phyloP scores from a whole-genome alignment of 2,113 vertebrate genomes.

The Nibea albiflora region DNA sequence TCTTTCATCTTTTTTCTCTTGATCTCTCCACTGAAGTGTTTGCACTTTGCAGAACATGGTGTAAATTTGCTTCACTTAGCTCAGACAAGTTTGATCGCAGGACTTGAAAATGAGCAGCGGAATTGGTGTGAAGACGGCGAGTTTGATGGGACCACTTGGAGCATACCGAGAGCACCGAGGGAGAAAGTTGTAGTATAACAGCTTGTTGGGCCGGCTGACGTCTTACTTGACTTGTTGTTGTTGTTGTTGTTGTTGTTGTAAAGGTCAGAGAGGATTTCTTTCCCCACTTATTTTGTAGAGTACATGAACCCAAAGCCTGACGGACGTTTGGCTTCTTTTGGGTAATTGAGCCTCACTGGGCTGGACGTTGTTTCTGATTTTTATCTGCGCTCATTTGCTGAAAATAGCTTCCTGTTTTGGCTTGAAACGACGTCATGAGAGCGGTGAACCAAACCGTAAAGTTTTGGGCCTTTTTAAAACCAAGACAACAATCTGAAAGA shows the following conservation, averaged over 20 bases:
- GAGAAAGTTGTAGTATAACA: background rate
- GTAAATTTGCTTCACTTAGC: conserved; percentile 26
- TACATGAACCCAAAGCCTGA: background rate
- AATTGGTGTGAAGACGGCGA: background rate
- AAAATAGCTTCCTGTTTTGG: too few species aligned
- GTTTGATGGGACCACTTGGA: conserved; percentile 16
- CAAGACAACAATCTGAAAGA: too few species aligned
- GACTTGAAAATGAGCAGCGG: conserved; percentile 7
- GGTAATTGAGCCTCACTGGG: background rate
- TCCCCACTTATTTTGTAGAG: background rate
- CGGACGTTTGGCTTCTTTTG: background rate
- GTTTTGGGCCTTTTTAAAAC: too few species aligned
- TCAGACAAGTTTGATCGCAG: conserved; percentile 17
- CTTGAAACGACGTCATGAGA: too few species aligned
- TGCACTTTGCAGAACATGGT: conserved; percentile 41
- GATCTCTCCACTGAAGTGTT: conserved; percentile 41
- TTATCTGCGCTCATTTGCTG: too few species aligned
- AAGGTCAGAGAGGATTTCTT: background rate
- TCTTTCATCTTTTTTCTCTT: conserved; percentile 51
- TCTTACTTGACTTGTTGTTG: background rate
- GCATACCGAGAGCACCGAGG: conserved; percentile 5
- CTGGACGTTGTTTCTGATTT: background rate
- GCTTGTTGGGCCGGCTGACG: background rate
- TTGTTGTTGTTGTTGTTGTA: background rate
- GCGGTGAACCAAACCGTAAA: too few species aligned